Evolutionary conservation across 2,797 vertebrate species (phyloP).

Genomic region (Sebastes taczanowskii): DNA sequence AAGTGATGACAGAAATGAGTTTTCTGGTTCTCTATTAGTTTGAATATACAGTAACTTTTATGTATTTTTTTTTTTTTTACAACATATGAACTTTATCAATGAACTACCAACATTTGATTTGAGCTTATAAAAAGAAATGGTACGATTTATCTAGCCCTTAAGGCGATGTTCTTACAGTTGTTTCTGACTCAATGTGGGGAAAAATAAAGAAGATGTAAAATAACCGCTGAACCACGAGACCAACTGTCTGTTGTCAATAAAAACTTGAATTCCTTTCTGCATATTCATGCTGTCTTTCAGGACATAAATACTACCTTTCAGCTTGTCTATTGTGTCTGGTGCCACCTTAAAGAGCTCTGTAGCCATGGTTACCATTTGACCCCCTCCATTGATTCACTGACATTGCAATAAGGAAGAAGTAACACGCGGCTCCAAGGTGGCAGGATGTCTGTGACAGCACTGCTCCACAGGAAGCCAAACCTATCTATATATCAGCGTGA

Average conservation of each 20-base stretch:
- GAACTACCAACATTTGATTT: not conserved
- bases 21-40: not conserved
- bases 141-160: not conserved
- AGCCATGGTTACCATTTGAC: constrained; percentile 57
- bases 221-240: constrained; percentile 9
- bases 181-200: not conserved
- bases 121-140: not conserved
- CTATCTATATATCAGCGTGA: constrained; percentile 41
- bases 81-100: not conserved
- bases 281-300: constrained; percentile 19
- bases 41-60: not conserved
- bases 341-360: constrained; percentile 28
- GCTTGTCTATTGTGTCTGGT: constrained; percentile 1
- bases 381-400: constrained; percentile 17
- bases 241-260: not conserved
- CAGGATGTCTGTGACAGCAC: constrained; percentile 33
- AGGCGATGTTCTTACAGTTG: not conserved
- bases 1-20: not conserved
- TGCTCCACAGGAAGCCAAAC: constrained; percentile 49
- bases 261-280: not conserved
- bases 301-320: constrained; percentile 24
- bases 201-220: constrained; percentile 12
- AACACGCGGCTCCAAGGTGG: constrained; percentile 20
- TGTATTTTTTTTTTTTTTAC: not conserved
- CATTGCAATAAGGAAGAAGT: constrained; percentile 21